Conservation (phyloP, 2,888 invertebrate genomes). For the Coelinius sp. region DNA sequence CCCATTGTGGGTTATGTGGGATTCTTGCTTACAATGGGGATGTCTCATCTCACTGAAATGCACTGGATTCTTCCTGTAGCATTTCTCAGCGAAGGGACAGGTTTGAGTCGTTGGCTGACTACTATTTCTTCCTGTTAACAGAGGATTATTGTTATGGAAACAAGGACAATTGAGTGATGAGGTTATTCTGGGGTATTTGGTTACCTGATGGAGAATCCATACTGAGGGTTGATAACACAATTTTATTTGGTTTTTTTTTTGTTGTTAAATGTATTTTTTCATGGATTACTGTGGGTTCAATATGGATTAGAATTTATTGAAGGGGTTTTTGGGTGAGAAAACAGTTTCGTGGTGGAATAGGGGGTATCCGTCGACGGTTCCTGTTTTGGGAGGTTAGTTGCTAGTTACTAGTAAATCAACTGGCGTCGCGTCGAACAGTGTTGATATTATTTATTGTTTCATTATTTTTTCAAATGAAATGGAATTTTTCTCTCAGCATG, state of each 20-base stretch:
- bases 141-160: not conserved
- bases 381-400: too few species aligned
- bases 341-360: too few species aligned
- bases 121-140: not conserved
- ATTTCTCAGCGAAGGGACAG: conserved; percentile 84
- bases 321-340: too few species aligned
- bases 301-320: too few species aligned
- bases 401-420: too few species aligned
- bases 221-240: not conserved
- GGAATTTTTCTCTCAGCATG: too few species aligned
- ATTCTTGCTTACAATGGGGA: conserved; percentile 78
- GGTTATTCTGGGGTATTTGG: not conserved
- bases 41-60: conserved; percentile 88
- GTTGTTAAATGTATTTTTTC: not conserved
- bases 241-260: not conserved
- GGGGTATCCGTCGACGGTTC: too few species aligned
- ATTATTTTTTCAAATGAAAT: too few species aligned
- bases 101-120: conserved; percentile 67
- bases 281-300: too few species aligned
- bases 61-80: conserved; percentile 87
- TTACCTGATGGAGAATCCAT: not conserved
- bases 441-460: too few species aligned
- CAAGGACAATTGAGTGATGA: not conserved
- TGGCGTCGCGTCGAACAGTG: too few species aligned
- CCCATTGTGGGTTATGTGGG: not conserved